These are phyloP conservation scores for Uromys caudimaculatus DNA, from an alignment of 2,797 vertebrate species.

Conservation along the genomic window DNA sequence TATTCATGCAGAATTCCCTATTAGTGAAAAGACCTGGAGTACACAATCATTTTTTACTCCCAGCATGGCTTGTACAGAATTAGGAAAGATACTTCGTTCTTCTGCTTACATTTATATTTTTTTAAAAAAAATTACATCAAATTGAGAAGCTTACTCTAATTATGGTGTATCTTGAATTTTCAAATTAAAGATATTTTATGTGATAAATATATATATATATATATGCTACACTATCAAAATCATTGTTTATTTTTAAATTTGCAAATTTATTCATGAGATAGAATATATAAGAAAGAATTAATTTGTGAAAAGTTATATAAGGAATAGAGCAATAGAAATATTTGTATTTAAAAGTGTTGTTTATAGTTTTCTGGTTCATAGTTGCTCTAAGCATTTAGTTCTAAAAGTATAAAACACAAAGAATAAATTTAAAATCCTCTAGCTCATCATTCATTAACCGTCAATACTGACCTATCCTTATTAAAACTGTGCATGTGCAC, in stretches of 20 bases:
- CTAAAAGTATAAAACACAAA: neutral
- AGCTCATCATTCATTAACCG: neutral
- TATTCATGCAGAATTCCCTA: neutral
- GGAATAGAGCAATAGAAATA: neutral
- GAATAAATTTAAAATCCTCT: conserved; percentile 11
- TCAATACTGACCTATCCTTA: neutral
- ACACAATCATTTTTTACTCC: neutral
- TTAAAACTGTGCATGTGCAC: neutral
- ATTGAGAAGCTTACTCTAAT: neutral
- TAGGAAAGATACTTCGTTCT: neutral
- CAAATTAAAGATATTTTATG: neutral
- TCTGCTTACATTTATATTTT: neutral
- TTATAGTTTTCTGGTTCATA: neutral
- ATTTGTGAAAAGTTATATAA: neutral
- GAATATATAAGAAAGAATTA: neutral
- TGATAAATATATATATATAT: neutral
- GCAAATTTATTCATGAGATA: conserved; percentile 16
- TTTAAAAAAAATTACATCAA: neutral
- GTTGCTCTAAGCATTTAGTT: neutral
- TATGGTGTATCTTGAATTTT: neutral
- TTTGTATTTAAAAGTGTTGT: neutral
- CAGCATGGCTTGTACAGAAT: neutral
- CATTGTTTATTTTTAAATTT: conserved; percentile 15
- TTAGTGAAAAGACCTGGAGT: neutral
- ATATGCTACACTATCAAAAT: neutral